Evolutionary conservation across 2,797 vertebrate genomes (phyloP).

Genomic region (Octomys mimax): DNA sequence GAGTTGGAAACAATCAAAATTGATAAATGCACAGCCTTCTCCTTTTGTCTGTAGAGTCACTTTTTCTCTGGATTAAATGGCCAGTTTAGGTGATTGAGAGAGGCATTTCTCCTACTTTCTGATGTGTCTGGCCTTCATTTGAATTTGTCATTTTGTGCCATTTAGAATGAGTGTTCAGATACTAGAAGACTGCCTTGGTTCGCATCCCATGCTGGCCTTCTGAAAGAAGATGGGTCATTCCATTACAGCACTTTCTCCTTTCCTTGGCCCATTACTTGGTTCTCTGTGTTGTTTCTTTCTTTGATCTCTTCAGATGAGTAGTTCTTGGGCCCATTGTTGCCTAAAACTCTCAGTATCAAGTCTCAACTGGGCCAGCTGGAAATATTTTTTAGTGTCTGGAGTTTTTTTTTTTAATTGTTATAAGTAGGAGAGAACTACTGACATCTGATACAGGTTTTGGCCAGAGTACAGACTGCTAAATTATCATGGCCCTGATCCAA

Average conservation of each 20-base stretch:
- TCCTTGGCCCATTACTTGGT: not conserved
- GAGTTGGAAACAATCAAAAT: slow-evolving; percentile 74
- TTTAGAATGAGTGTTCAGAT: slow-evolving; percentile 11
- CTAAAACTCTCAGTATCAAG: not conserved
- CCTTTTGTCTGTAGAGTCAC: slow-evolving; percentile 33
- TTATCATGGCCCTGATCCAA: too few relatives aligned
- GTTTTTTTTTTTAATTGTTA: slow-evolving; percentile 21
- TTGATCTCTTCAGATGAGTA: not conserved
- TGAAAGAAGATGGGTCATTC: not conserved
- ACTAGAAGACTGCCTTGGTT: not conserved
- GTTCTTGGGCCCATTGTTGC: not conserved
- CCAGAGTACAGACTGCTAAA: too few relatives aligned
- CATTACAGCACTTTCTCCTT: not conserved
- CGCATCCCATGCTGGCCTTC: not conserved
- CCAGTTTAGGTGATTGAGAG: slow-evolving; percentile 61
- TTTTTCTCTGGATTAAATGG: slow-evolving; percentile 69
- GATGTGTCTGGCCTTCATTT: slow-evolving; percentile 20
- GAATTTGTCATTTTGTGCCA: slow-evolving; percentile 67
- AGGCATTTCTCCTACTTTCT: not conserved
- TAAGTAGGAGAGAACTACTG: not conserved
- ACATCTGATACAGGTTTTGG: not conserved
- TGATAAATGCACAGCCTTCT: slow-evolving; percentile 60
- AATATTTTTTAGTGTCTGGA: not conserved
- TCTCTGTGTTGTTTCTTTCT: not conserved
- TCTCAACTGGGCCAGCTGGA: not conserved